Evolutionary conservation across 2,888 invertebrate genomes (phyloP).

Genomic region (Morpho deidamia): DNA sequence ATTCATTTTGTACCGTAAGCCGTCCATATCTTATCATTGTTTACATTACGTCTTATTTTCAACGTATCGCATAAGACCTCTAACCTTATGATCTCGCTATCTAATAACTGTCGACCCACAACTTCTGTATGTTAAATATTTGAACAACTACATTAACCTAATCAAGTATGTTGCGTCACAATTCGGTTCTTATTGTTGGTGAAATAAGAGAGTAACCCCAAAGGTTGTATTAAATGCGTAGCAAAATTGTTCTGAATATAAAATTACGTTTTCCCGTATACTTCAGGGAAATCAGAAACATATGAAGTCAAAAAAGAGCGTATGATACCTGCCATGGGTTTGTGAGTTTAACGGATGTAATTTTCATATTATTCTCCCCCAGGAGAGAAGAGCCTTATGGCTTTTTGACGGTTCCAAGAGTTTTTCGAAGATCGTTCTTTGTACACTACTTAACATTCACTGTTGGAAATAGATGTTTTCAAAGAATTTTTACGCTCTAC

Average conservation of each 20-base stretch:
- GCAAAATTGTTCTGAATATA: conserved; percentile 5
- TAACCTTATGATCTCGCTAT: not conserved
- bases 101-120: not conserved
- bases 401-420: too few species aligned
- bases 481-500: too few species aligned
- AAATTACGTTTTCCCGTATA: conserved; percentile 13
- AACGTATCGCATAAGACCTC: not conserved
- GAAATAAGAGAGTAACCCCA: not conserved
- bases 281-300: conserved; percentile 15
- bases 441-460: too few species aligned
- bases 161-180: conserved; percentile 6
- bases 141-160: conserved; percentile 19
- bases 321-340: too few species aligned
- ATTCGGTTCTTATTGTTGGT: conserved; percentile 1
- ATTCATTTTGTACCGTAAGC: too few species aligned
- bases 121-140: conserved; percentile 11
- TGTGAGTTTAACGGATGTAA: not conserved
- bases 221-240: not conserved
- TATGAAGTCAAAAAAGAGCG: too few species aligned
- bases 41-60: conserved; percentile 6
- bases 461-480: too few species aligned
- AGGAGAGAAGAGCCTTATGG: too few species aligned
- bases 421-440: too few species aligned
- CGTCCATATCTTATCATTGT: too few species aligned
- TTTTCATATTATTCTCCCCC: too few species aligned